Evolutionary conservation across 2,113 vertebrate species (phyloP).

Genomic region (Conger conger): DNA sequence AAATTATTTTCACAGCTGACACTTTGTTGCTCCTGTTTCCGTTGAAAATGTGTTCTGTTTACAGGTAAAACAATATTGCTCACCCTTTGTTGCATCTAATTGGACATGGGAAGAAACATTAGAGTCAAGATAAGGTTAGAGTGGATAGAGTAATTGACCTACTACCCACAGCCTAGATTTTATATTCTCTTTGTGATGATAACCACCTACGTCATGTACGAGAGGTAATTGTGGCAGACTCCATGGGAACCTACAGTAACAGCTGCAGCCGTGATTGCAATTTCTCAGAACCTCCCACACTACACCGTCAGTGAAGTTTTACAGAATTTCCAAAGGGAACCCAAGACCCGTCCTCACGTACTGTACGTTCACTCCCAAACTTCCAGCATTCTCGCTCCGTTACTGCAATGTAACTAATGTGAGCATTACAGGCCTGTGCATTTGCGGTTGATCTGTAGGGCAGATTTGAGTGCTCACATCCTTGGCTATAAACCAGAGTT

Average conservation of each 20-base stretch:
- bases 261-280: constrained; percentile 1
- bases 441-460: not conserved
- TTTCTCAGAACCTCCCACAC: not conserved
- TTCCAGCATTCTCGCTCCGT: not conserved
- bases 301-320: not conserved
- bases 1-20: too few species aligned
- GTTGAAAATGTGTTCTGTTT: too few species aligned
- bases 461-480: not conserved
- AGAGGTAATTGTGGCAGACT: not conserved
- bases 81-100: not conserved
- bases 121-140: not conserved
- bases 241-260: not conserved
- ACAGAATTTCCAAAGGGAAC: not conserved
- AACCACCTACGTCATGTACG: constrained; percentile 24
- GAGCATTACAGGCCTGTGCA: too few species aligned
- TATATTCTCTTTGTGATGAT: constrained; percentile 38
- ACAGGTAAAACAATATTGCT: too few species aligned
- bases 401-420: not conserved
- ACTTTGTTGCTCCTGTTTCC: too few species aligned
- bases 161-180: not conserved
- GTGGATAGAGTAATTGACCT: not conserved
- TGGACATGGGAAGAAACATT: not conserved
- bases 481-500: not conserved
- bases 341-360: not conserved
- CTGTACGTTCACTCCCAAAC: not conserved